A percentile compares a stretch with the other conserved stretches of the same genome.
phyloP scores from a whole-genome alignment of 2,888 invertebrate genomes.

The Drosophila tripunctata region DNA sequence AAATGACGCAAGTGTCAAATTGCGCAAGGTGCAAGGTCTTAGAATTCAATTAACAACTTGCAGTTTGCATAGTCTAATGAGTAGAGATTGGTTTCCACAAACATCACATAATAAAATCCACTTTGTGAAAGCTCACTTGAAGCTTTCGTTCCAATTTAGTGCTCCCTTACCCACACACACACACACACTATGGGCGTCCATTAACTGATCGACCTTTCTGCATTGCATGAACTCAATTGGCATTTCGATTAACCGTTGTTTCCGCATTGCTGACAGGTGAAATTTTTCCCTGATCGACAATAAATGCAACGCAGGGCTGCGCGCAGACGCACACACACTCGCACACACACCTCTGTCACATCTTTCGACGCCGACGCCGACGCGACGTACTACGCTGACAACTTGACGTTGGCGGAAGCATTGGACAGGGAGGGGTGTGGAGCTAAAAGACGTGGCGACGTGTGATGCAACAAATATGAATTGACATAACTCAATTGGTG shows the following conservation, averaged over 20 bases:
- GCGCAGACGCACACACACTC: constrained; percentile 37
- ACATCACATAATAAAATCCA: not conserved
- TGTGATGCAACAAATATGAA: constrained; percentile 54
- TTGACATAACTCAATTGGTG: constrained; percentile 52
- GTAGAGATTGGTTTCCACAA: not conserved
- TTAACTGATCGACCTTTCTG: constrained; percentile 43
- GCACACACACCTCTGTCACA: constrained; percentile 14
- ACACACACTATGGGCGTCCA: constrained; percentile 10
- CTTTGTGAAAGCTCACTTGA: constrained; percentile 15
- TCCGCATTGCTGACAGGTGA: constrained; percentile 70
- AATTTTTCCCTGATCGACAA: constrained; percentile 48
- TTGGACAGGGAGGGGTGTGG: constrained; percentile 27
- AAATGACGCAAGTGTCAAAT: constrained; percentile 31
- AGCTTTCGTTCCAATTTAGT: constrained; percentile 23
- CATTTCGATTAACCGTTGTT: constrained; percentile 30
- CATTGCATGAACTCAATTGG: constrained; percentile 28
- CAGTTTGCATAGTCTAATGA: constrained; percentile 28
- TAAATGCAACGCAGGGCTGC: constrained; percentile 50
- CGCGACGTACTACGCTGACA: constrained; percentile 32
- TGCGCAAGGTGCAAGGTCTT: constrained; percentile 8
- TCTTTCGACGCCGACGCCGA: not conserved
- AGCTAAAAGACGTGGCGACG: too few species aligned
- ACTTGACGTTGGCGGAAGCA: constrained; percentile 26
- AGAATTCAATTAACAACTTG: constrained; percentile 44
- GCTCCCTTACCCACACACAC: too few species aligned